Conservation (phyloP, 1,140 invertebrate species). For the Ephestia elutella region DNA sequence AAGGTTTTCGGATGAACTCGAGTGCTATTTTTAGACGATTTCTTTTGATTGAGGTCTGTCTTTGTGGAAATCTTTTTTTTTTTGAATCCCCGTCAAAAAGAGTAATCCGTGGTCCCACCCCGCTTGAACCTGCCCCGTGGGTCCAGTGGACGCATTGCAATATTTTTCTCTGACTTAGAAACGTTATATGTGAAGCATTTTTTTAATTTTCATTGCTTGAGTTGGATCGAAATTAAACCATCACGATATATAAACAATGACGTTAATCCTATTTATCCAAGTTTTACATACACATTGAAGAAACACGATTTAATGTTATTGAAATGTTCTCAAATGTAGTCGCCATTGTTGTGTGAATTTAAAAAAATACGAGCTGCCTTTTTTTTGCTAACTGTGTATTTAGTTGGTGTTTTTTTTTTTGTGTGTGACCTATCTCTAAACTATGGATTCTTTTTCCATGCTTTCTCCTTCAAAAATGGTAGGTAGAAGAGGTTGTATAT, state of each 20-base stretch:
- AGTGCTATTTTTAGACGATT: no score
- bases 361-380: constrained; percentile 19
- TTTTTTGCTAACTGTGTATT: constrained; percentile 26
- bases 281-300: not conserved
- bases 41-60: no score
- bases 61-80: no score
- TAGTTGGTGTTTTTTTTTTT: constrained; percentile 20
- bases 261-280: not conserved
- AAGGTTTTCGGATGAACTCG: not conserved
- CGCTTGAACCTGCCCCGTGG: no score
- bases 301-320: not conserved
- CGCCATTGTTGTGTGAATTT: not conserved
- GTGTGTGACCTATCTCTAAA: constrained; percentile 37
- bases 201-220: not conserved
- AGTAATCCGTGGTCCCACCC: no score
- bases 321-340: not conserved
- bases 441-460: constrained; percentile 71
- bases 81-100: no score
- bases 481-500: constrained; percentile 73
- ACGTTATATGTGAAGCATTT: not conserved
- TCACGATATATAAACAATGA: not conserved
- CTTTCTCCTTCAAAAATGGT: constrained; percentile 71
- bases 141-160: no score
- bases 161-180: no score
- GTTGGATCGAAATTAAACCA: not conserved